Evolutionary conservation across 2,888 invertebrate genomes (phyloP), one percentile per base, ranked within the genome.

Genomic region (Amblyteles armatorius): DNA sequence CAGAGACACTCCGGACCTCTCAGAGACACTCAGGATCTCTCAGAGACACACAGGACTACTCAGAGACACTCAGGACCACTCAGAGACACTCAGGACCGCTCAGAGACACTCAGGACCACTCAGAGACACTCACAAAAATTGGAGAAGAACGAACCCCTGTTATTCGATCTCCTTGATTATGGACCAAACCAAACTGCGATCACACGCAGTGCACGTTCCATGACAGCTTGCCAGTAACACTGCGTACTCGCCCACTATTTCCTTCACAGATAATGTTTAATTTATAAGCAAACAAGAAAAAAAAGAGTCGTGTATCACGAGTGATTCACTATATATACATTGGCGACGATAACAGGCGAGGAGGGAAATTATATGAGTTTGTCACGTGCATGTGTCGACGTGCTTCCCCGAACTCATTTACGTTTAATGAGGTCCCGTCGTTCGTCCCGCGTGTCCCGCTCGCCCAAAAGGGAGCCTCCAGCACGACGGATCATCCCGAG

Each of bases 361-460:
- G 36, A 16, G 44, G 1, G 44, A 76, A 63, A 76, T 79, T 71
- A 71, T 29, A 79, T 71, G 74, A 69, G 52, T 26, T 65, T 72
- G 76, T 73, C 82, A 79, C 73, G 83, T 73, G 79, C 68, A 40
- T 29, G 73, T 73, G 67, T 72, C 79, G 52, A 84, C 77, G 77
- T 63, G 52, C 55, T 74, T 82, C 74, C 57, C 79, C 71, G 50
- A 84, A 71, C 84, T 82, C 84, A 84, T 84, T 84, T 84, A 84
- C 84, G 84, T 84, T 84, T 84, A 82, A 84, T 84, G 82, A 84
- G 81, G 82, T 82, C 33, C 81, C 36, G 72, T 48, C 69, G 69
- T 60, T 3, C 33, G 52, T 63, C 44, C 26, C 19, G 26, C 4
- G 69, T 50, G 33, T 63, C 52, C 52, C 16, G n/a, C 11, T 19